Percentiles rank a stretch among this genome's conserved stretches.
These are phyloP conservation scores for Lota lota DNA, from an alignment of 2,113 vertebrate species.

Conservation along the genomic window DNA sequence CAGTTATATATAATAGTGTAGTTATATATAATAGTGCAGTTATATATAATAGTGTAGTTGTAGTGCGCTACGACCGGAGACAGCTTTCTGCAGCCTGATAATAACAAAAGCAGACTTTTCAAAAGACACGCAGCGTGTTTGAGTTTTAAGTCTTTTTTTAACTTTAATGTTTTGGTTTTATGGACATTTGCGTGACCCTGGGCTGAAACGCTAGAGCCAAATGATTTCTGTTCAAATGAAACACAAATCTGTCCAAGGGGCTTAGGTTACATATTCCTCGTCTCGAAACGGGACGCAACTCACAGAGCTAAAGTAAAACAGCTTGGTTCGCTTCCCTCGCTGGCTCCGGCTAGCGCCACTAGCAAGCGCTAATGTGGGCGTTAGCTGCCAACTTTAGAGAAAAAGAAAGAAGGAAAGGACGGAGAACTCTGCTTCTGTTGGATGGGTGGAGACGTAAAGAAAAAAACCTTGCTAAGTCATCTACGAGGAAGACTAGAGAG, in stretches of 20 bases:
- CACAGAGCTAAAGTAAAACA: constrained; percentile 20
- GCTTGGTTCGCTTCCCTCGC: constrained; percentile 39
- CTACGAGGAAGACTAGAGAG: constrained; percentile 2
- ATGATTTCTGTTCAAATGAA: constrained; percentile 43
- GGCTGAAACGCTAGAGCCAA: constrained; percentile 9
- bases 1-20: no score
- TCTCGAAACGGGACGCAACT: constrained; percentile 28
- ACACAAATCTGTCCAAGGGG: constrained; percentile 32
- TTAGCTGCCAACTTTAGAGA: constrained; percentile 26
- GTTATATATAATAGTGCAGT: no score
- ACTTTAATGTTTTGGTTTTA: no score
- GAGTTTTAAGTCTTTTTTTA: no score
- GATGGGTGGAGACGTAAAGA: constrained; percentile 14
- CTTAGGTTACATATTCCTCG: constrained; percentile 33
- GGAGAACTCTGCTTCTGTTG: constrained; percentile 25
- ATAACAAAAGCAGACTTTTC: no score
- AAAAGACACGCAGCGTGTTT: no score
- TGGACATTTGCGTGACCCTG: neutral
- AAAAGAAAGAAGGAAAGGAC: neutral
- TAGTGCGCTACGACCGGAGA: no score
- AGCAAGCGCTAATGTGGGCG: constrained; percentile 36
- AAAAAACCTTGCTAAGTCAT: constrained; percentile 24
- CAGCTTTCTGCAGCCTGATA: no score
- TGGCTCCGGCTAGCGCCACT: constrained; percentile 33
- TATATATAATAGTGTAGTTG: no score